phyloP scores from a whole-genome alignment of 1,140 invertebrate species.

The Drosophila auraria region DNA sequence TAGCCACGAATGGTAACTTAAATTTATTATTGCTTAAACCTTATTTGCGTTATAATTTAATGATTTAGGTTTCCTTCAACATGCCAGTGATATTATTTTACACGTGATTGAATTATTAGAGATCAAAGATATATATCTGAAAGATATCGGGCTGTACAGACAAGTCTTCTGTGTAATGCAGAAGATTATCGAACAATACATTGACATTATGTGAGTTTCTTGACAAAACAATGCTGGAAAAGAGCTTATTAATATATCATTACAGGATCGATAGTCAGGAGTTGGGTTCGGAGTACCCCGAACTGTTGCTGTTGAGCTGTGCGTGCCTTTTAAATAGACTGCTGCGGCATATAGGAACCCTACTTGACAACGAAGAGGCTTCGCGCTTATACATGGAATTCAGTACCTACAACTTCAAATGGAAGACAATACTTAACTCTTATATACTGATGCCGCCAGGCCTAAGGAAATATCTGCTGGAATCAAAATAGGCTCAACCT shows the following conservation, averaged over 20 bases:
- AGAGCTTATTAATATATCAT: background rate
- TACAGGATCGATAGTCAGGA: conserved; percentile 5
- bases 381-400: conserved; percentile 26
- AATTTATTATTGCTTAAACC: background rate
- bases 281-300: conserved; percentile 14
- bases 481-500: background rate
- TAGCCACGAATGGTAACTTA: conserved; percentile 51
- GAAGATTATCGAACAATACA: conserved; percentile 42
- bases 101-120: conserved; percentile 12
- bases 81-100: conserved; percentile 41
- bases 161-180: conserved; percentile 23
- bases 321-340: conserved; percentile 31
- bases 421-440: conserved; percentile 45
- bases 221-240: too few relatives aligned
- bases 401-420: conserved; percentile 38
- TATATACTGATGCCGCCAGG: conserved; percentile 30
- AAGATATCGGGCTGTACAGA: conserved; percentile 11
- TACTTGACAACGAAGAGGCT: conserved; percentile 31
- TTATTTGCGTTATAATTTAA: background rate
- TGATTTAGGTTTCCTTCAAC: conserved; percentile 49
- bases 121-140: background rate
- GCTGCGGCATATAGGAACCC: background rate
- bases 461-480: conserved; percentile 22
- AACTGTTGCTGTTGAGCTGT: conserved; percentile 23
- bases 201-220: conserved; percentile 40